phyloP scores from a whole-genome alignment of 2,113 vertebrate species.

The Hemicordylus capensis region DNA sequence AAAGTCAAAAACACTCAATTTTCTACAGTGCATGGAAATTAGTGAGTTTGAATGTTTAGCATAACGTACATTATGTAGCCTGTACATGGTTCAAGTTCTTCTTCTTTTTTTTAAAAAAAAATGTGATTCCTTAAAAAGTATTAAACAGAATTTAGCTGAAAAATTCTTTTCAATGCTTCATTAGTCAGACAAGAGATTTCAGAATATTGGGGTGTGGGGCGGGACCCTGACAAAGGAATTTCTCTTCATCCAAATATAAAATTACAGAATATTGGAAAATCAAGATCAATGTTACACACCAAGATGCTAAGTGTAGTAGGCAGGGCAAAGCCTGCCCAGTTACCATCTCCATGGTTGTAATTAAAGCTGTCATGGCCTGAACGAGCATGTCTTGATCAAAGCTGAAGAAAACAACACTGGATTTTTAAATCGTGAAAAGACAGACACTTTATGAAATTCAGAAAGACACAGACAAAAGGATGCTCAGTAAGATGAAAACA shows the following conservation, averaged over 20 bases:
- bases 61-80: background rate
- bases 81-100: constrained; percentile 32
- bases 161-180: constrained; percentile 26
- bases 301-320: constrained; percentile 31
- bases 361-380: constrained; percentile 50
- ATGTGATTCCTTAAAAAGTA: background rate
- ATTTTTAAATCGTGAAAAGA: constrained; percentile 54
- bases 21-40: background rate
- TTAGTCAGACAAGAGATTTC: too few relatives aligned
- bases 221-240: too few relatives aligned
- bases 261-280: constrained; percentile 31
- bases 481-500: constrained; percentile 43
- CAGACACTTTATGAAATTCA: constrained; percentile 52
- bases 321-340: constrained; percentile 46
- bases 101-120: fast-evolving
- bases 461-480: constrained; percentile 51
- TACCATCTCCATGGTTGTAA: constrained; percentile 44
- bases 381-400: constrained; percentile 61
- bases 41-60: constrained; percentile 16
- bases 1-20: constrained; percentile 6
- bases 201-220: too few relatives aligned
- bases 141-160: constrained; percentile 24
- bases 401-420: constrained; percentile 49
- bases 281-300: constrained; percentile 23
- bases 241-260: constrained; percentile 27